phyloP scores from a whole-genome alignment of 2,113 vertebrate genomes.

The Bubo blakistoni region DNA sequence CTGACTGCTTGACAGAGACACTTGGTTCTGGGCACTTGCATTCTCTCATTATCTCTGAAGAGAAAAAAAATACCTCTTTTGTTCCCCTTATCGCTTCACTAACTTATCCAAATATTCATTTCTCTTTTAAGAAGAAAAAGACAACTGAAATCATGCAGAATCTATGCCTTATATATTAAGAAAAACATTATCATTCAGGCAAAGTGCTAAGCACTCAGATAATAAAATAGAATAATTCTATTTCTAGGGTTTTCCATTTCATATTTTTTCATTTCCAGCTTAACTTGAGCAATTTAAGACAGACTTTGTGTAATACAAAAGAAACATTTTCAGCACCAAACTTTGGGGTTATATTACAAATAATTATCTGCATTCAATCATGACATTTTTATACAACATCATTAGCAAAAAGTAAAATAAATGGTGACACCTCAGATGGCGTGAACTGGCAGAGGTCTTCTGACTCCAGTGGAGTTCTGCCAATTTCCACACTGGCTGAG shows the following conservation, averaged over 20 bases:
- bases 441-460: background rate
- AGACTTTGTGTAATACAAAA: background rate
- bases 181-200: constrained; percentile 51
- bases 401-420: constrained; percentile 33
- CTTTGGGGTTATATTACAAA: constrained; percentile 11
- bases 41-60: constrained; percentile 58
- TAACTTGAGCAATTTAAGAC: constrained; percentile 32
- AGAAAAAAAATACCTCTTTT: constrained; percentile 34
- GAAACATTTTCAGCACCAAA: background rate
- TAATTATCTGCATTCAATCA: background rate
- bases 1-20: constrained; percentile 28
- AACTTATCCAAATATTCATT: constrained; percentile 66
- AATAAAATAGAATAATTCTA: constrained; percentile 57
- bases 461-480: background rate
- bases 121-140: constrained; percentile 64
- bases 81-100: constrained; percentile 44
- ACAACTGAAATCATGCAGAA: constrained; percentile 53
- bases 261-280: constrained; percentile 21
- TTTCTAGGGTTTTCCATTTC: constrained; percentile 38
- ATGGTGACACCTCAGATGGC: constrained; percentile 15
- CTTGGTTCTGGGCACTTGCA: constrained; percentile 45
- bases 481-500: background rate
- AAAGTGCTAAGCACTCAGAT: constrained; percentile 54
- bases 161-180: constrained; percentile 47
- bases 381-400: background rate